phyloP scores from a whole-genome alignment of 1,140 invertebrate species.

The Apis laboriosa region DNA sequence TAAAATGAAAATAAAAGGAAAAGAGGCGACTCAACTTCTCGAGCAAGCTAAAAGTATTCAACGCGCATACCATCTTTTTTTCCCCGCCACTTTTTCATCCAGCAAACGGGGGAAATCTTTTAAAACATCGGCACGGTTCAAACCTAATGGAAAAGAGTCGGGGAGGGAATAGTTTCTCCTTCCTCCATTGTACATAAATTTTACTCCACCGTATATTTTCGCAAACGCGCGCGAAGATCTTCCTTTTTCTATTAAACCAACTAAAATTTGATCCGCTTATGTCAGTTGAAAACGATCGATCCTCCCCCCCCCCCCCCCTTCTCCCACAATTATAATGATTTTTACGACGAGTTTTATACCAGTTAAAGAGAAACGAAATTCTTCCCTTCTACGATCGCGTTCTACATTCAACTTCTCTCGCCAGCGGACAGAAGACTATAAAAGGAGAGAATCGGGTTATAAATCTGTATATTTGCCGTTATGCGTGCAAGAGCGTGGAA shows the following conservation, averaged over 20 bases:
- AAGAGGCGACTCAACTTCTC: neutral
- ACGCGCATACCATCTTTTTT: neutral
- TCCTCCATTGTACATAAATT: constrained; percentile 8
- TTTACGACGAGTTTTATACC: no score
- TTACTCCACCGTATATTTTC: neutral
- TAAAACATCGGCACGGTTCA: neutral
- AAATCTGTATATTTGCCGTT: constrained; percentile 30
- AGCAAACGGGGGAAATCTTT: constrained; percentile 17
- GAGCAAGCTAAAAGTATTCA: constrained; percentile 8
- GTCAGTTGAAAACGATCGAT: neutral
- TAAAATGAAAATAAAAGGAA: neutral
- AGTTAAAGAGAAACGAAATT: neutral
- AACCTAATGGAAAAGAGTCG: neutral
- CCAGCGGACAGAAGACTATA: neutral
- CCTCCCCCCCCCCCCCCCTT: no score
- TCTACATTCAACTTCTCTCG: neutral
- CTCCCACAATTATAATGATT: neutral
- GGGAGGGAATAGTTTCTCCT: neutral
- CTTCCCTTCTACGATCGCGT: neutral
- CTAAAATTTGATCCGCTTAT: neutral
- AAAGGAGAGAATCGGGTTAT: constrained; percentile 10
- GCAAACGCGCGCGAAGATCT: neutral
- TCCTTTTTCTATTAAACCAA: constrained; percentile 16
- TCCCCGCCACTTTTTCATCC: constrained; percentile 26
- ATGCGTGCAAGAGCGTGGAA: neutral